Evolutionary conservation across 2,888 invertebrate species (phyloP).

Genomic region (Cryptus armator): DNA sequence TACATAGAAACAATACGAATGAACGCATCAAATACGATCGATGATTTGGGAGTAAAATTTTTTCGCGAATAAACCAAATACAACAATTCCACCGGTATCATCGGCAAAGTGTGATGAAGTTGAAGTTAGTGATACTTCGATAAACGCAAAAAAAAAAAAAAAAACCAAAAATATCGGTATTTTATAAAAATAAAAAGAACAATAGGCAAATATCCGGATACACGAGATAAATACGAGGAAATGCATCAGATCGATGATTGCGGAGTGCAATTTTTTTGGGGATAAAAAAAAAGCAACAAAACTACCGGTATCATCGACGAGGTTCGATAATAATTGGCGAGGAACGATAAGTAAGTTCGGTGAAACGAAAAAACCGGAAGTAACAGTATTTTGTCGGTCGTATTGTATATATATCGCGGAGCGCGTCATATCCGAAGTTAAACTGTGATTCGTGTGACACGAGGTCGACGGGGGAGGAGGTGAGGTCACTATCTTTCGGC

Average conservation of each 20-base stretch:
- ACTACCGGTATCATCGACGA: not conserved
- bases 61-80: too few relatives aligned
- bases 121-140: too few relatives aligned
- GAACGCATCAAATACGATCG: too few relatives aligned
- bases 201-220: not conserved
- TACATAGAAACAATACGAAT: too few relatives aligned
- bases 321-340: not conserved
- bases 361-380: conserved; percentile 12
- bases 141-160: too few relatives aligned
- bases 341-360: conserved; percentile 1
- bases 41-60: too few relatives aligned
- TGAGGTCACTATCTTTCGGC: conserved; percentile 63
- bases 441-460: conserved; percentile 27
- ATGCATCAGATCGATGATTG: not conserved
- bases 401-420: too few relatives aligned
- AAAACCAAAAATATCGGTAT: too few relatives aligned
- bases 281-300: not conserved
- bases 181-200: not conserved
- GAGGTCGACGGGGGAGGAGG: not conserved
- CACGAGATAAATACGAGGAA: not conserved
- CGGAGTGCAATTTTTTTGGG: not conserved
- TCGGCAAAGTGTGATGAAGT: too few relatives aligned
- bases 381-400: conserved; percentile 3
- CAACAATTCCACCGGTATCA: too few relatives aligned
- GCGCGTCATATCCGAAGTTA: conserved; percentile 36